Conservation (phyloP, 2,113 vertebrate species). For the Megaceryle torquata region DNA sequence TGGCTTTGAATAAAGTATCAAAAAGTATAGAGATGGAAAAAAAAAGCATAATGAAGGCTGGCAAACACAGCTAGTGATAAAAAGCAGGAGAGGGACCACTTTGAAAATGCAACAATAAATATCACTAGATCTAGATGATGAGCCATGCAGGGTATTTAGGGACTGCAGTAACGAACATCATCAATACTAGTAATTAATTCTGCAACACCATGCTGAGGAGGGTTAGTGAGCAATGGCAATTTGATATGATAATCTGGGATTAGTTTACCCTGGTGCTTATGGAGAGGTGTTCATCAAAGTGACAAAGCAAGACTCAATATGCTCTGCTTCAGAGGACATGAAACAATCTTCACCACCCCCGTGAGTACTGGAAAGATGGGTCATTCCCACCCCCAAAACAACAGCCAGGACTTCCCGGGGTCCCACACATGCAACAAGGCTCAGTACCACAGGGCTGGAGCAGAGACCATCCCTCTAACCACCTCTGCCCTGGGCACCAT, state of each 20-base stretch:
- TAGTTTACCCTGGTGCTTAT: constrained; percentile 4
- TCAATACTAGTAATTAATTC: constrained; percentile 41
- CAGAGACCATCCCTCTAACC: neutral
- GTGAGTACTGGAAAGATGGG: neutral
- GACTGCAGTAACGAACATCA: neutral
- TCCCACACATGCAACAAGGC: neutral
- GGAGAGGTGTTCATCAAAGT: constrained; percentile 21
- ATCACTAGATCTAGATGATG: neutral
- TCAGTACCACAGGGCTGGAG: neutral
- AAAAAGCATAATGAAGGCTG: neutral
- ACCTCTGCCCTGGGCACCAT: neutral
- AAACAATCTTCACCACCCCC: neutral
- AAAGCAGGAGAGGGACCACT: constrained; percentile 38
- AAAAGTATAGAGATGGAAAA: neutral
- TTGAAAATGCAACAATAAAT: constrained; percentile 10
- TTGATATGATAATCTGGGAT: neutral
- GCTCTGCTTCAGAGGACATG: neutral
- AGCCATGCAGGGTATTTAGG: neutral
- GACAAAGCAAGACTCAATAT: neutral
- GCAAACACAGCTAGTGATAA: constrained; percentile 11
- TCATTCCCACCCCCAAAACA: neutral
- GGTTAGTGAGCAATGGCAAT: neutral
- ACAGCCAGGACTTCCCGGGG: neutral
- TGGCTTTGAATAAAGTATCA: neutral
- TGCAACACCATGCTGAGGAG: neutral